phyloP scores from a whole-genome alignment of 2,888 invertebrate species.

The Acanthosepion esculentum region DNA sequence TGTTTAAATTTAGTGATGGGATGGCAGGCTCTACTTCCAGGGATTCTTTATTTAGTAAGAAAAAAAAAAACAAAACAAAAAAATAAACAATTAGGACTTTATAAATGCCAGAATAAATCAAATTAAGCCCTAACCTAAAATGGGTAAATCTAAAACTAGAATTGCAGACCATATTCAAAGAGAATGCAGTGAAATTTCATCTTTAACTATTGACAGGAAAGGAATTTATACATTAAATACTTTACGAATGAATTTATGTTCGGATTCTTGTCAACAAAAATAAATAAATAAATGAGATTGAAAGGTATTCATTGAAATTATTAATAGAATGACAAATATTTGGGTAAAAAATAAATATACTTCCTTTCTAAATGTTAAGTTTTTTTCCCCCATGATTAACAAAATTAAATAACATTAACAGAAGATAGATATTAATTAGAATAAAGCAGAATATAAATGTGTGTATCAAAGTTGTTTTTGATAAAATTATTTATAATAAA shows the following conservation, averaged over 20 bases:
- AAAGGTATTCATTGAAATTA: neutral
- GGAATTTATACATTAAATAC: neutral
- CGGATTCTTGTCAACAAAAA: neutral
- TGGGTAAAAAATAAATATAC: neutral
- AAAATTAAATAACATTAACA: neutral
- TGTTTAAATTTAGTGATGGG: neutral
- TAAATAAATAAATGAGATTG: neutral
- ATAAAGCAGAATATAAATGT: neutral
- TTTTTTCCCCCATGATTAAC: neutral
- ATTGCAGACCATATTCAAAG: neutral
- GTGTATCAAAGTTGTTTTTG: neutral
- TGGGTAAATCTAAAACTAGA: no score
- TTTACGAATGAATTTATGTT: constrained; percentile 13
- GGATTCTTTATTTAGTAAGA: neutral
- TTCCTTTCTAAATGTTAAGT: neutral
- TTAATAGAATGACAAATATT: neutral
- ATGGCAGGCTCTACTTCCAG: neutral
- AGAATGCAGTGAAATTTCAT: neutral
- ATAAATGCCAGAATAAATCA: neutral
- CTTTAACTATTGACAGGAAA: neutral
- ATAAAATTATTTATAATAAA: neutral
- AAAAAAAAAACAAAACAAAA: neutral
- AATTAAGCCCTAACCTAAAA: no score
- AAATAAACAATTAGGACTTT: neutral
- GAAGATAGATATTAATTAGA: neutral